phyloP scores from a whole-genome alignment of 23 tunicate genomes.

The Phallusia fumigata region DNA sequence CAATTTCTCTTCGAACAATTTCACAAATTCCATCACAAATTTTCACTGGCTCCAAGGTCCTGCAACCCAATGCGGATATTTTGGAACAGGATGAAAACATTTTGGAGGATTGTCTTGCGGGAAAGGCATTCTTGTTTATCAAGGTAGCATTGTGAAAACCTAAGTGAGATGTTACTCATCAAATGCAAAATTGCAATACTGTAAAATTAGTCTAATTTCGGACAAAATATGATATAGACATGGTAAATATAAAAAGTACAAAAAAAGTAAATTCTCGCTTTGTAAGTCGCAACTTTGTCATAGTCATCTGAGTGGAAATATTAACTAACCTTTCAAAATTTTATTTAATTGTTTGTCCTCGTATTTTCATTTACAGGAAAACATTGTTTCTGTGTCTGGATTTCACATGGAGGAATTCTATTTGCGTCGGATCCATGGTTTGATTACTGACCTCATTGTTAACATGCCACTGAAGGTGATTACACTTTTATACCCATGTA shows the following conservation, averaged over 20 bases:
- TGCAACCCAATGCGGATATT: conserved; percentile 28
- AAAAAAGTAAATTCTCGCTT: too few species aligned
- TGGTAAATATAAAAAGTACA: too few species aligned
- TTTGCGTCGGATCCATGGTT: conserved; percentile 52
- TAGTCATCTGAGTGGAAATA: too few species aligned
- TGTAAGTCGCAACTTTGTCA: too few species aligned
- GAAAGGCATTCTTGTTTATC: conserved; percentile 54
- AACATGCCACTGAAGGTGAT: conserved; percentile 89
- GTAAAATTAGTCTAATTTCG: too few species aligned
- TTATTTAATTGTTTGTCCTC: too few species aligned
- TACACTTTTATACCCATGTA: too few species aligned
- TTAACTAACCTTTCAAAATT: too few species aligned
- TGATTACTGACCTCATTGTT: conserved; percentile 81
- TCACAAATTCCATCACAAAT: conserved; percentile 50
- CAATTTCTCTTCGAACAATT: conserved; percentile 54
- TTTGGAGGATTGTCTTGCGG: conserved; percentile 58
- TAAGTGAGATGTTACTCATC: too few species aligned
- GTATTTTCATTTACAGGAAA: conserved; percentile 39
- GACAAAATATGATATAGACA: too few species aligned
- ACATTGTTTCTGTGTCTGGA: conserved; percentile 26
- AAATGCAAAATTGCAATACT: too few species aligned
- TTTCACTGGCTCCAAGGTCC: conserved; percentile 10
- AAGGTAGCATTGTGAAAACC: too few species aligned
- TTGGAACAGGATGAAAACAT: conserved; percentile 84
- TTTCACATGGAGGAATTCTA: conserved; percentile 82